Evolutionary conservation across 2,888 invertebrate genomes (phyloP), one percentile per base, ranked within the genome.

Genomic region (Entomobrya proxima): DNA sequence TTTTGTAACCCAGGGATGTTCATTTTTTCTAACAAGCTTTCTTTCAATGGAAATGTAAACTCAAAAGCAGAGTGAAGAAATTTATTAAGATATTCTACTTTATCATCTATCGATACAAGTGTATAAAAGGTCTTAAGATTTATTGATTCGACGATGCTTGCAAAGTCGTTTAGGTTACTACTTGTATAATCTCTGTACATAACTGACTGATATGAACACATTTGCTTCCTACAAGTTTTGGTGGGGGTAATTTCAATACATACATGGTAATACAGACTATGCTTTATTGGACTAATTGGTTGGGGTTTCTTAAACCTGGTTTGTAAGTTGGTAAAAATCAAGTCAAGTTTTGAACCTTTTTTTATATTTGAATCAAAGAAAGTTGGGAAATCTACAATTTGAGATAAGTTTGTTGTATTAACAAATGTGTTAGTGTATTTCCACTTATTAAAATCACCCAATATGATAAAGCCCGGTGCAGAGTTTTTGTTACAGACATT

Each of bases 381-480:
- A n/a, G 79, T 79, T n/a, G 64, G 40, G 18, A 79, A 79, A 1
- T 30, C 47, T 2, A 50, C 24, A 7, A 77, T 24, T 24, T 77
- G 77, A n/a, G 15, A 24, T 6, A 77, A 40, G n/a, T 24, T 50
- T 9, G 64, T 32, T 21, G 18, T 37, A 18, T 32, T 44, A 40
- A 18, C 1, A 15, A 77, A 58, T 0, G 35, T 24, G 18, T 35
- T 32, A 11, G 47, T n/a, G 9, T 35, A 67, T 37, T 67, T 50
- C 67, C 67, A 79, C 21, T 67, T 67, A 30, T 79, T 79, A 30
- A 79, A 67, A 11, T 67, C 67, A 1, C 67, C 79, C 11, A 47
- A 7, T 5, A 79, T 67, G 1, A 79, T 35, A 35, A 79, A 52
- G 0, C 79, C 79, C 11, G 79, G 79, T 3, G 52, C 30, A 1